Percentiles rank a stretch among this genome's conserved stretches.
Conservation (phyloP, 2,888 invertebrate species). For the Leptinotarsa peninsularis region DNA sequence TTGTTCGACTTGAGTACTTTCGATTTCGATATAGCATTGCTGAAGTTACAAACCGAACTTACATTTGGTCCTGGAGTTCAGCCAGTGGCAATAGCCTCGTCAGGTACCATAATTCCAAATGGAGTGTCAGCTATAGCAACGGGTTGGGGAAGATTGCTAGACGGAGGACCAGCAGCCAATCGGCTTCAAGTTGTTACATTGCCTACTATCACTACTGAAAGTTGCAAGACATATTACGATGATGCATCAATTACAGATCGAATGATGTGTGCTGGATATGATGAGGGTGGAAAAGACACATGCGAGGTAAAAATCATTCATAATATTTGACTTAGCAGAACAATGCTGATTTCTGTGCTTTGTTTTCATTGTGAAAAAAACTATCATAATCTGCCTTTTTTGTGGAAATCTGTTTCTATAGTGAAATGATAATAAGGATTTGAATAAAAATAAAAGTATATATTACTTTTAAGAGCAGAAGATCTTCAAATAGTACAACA, state of each 20-base stretch:
- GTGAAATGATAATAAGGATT: no score
- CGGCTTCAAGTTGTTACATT: conserved; percentile 52
- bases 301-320: conserved; percentile 46
- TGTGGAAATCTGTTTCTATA: no score
- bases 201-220: conserved; percentile 50
- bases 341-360: background rate
- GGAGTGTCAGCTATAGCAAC: conserved; percentile 47
- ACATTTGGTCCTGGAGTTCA: conserved; percentile 62
- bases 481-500: no score
- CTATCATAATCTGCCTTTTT: background rate
- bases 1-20: conserved; percentile 67
- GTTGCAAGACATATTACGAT: conserved; percentile 48
- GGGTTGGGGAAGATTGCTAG: conserved; percentile 51
- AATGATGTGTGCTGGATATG: conserved; percentile 55
- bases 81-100: conserved; percentile 63
- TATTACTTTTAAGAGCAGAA: no score
- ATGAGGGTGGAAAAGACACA: conserved; percentile 52
- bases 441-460: no score
- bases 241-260: conserved; percentile 40
- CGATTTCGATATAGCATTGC: conserved; percentile 68
- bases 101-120: conserved; percentile 53
- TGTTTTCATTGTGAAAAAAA: background rate
- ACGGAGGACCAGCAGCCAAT: conserved; percentile 42
- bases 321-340: no score
- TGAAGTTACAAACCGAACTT: conserved; percentile 65